Conservation (phyloP, 2,113 vertebrate genomes). For the Atrichornis clamosus region DNA sequence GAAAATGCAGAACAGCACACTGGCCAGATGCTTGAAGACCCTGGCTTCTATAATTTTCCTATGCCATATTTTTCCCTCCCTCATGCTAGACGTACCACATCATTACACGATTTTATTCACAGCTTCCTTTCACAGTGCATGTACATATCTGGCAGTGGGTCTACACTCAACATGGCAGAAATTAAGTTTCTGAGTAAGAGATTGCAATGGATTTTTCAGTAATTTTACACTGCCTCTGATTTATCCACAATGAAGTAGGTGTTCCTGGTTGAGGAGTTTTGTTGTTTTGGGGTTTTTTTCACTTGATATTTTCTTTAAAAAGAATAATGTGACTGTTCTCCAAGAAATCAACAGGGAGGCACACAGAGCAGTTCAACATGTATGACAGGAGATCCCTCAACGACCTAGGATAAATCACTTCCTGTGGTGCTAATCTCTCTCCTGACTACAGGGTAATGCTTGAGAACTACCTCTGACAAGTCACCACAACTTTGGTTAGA, state of each 20-base stretch:
- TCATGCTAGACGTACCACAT: neutral
- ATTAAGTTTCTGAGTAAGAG: neutral
- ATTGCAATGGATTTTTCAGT: neutral
- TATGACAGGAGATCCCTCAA: neutral
- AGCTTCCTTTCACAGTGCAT: neutral
- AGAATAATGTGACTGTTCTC: neutral
- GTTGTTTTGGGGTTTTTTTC: neutral
- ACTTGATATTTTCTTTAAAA: neutral
- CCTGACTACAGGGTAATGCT: neutral
- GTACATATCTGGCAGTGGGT: neutral
- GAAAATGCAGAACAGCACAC: neutral
- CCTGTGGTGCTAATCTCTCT: neutral
- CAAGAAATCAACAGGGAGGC: neutral
- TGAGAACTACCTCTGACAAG: neutral
- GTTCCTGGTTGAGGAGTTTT: neutral
- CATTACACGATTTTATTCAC: neutral
- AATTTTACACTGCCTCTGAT: neutral
- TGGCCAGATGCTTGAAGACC: neutral
- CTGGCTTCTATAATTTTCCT: conserved; percentile 29
- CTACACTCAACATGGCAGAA: neutral
- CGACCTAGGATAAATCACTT: neutral
- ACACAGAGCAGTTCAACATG: neutral
- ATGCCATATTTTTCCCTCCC: neutral
- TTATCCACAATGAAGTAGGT: neutral
- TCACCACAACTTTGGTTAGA: neutral